Evolutionary conservation across 2,797 vertebrate species (phyloP).

Genomic region (Hephaestus fuliginosus): DNA sequence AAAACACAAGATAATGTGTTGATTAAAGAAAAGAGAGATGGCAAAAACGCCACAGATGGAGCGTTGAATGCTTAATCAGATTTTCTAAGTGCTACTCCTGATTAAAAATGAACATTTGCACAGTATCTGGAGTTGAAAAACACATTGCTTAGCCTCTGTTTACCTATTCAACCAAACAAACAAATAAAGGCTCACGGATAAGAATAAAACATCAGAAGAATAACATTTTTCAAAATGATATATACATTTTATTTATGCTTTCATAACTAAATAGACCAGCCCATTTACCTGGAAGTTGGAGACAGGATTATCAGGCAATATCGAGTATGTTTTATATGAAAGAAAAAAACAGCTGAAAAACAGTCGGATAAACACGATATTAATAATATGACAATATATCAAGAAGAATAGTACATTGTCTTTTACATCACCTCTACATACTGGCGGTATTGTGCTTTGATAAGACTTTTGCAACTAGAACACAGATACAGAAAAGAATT

Average conservation of each 20-base stretch:
- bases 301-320: constrained; percentile 83
- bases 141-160: constrained; percentile 41
- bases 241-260: constrained; percentile 86
- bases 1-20: constrained; percentile 60
- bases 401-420: constrained; percentile 85
- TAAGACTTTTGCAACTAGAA: constrained; percentile 85
- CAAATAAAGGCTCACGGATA: constrained; percentile 38
- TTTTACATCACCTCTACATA: constrained; percentile 87
- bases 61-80: constrained; percentile 49
- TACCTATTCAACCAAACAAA: constrained; percentile 29
- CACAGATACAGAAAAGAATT: constrained; percentile 78
- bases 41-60: constrained; percentile 46
- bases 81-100: constrained; percentile 48
- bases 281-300: constrained; percentile 80
- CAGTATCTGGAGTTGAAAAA: constrained; percentile 58
- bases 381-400: constrained; percentile 84
- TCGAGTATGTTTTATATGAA: constrained; percentile 78
- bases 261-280: constrained; percentile 87
- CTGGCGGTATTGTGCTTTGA: constrained; percentile 88
- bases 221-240: constrained; percentile 80
- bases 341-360: constrained; percentile 68
- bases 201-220: constrained; percentile 65
- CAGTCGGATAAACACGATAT: constrained; percentile 78
- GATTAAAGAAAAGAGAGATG: constrained; percentile 49
- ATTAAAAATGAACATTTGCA: constrained; percentile 59